Evolutionary conservation across 2,113 vertebrate species (phyloP).

Genomic region (Ellobius talpinus): DNA sequence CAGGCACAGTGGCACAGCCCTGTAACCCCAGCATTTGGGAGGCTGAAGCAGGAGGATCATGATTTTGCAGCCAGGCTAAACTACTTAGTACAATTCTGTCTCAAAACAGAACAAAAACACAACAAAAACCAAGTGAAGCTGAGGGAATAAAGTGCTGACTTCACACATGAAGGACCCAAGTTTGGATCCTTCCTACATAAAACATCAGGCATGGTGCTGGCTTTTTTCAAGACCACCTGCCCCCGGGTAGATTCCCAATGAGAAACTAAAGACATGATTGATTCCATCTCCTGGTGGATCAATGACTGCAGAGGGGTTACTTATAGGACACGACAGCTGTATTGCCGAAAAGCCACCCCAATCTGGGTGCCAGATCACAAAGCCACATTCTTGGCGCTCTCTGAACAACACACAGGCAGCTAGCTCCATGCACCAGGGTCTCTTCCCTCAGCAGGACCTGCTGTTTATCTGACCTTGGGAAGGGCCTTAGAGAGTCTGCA

Average conservation of each 20-base stretch:
- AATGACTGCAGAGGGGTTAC: background rate
- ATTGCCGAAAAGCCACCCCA: background rate
- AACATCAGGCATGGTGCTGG: background rate
- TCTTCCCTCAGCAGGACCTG: background rate
- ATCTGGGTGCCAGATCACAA: background rate
- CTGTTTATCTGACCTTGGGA: background rate
- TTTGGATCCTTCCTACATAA: background rate
- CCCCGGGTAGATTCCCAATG: background rate
- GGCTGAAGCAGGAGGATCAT: background rate
- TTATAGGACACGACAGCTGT: background rate
- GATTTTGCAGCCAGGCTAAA: background rate
- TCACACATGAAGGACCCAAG: background rate
- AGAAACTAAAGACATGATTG: background rate
- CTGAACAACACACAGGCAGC: background rate
- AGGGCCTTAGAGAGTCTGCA: background rate
- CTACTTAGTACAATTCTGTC: background rate
- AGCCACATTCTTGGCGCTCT: background rate
- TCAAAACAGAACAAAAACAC: background rate
- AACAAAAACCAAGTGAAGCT: background rate
- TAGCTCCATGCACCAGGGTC: background rate
- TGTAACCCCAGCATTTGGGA: background rate
- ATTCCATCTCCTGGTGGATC: background rate
- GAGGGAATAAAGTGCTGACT: background rate
- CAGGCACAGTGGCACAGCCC: background rate
- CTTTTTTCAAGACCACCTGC: background rate